Percentiles rank a stretch among this genome's conserved stretches.
These are phyloP conservation scores for Tympanuchus pallidicinctus DNA, from an alignment of 2,113 vertebrate genomes.

Conservation along the genomic window DNA sequence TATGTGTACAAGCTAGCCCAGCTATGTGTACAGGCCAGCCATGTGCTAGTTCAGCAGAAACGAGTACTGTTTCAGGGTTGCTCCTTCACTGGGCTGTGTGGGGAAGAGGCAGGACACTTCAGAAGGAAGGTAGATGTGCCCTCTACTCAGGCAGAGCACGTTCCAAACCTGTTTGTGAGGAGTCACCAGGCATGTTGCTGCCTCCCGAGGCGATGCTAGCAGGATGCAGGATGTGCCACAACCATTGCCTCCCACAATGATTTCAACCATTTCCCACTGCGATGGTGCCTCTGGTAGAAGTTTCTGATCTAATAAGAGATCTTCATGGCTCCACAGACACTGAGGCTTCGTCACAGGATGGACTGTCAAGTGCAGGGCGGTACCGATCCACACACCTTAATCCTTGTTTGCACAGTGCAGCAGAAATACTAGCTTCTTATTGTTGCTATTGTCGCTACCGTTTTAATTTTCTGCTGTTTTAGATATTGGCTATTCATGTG, in stretches of 20 bases:
- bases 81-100: not conserved
- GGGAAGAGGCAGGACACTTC: not conserved
- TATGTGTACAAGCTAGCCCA: rapidly evolving
- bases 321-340: not conserved
- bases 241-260: not conserved
- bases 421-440: not conserved
- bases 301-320: slow-evolving; percentile 16
- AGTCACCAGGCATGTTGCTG: not conserved
- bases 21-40: rapidly evolving
- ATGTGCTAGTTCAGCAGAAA: not conserved
- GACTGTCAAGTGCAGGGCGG: not conserved
- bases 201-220: rapidly evolving
- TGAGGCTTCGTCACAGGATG: not conserved
- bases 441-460: not conserved
- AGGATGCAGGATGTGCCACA: not conserved
- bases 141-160: not conserved
- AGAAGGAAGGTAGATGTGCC: not conserved
- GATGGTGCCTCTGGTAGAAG: not conserved
- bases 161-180: not conserved
- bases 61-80: not conserved
- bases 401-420: not conserved
- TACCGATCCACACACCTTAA: not conserved
- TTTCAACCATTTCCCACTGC: not conserved
- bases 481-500: not conserved
- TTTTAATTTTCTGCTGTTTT: not conserved